Evolutionary conservation across 2,113 vertebrate genomes (phyloP), one percentile per base, ranked within the genome.

Genomic region (Thunnus thynnus): DNA sequence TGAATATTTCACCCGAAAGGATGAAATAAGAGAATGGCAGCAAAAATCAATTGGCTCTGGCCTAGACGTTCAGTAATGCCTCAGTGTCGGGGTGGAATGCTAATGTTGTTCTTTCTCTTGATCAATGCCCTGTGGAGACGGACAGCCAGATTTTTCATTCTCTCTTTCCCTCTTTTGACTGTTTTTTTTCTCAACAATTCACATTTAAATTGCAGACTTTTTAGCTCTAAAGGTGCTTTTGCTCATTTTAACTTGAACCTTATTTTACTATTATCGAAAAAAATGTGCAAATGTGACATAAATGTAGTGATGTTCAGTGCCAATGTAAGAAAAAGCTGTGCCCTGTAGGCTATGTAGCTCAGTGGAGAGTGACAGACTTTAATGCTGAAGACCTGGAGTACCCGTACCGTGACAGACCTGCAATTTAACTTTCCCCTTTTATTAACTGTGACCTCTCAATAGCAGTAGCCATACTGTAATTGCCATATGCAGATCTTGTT

Each of bases 31-130:
- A 86, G 80, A 81, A 84, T 30, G 57, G 64, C 30, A 60, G 63
- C 14, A 66, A 27, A 84, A 90, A 82, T 90, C 85, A 87, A 86
- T 91, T 72, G 71, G 81, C 64, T 80, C 47, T 57, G 71, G 54
- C 50, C 89, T 14, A 78, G 82, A 82, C 12, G 6, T 47, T 63
- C 47, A 64, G 50, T 79, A 68, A 80, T 57, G 75, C 66, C 72
- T 85, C 58, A 4, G 74, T 20, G 75, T 81, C 7, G n/a, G 36
- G 16, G 65, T 20, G 64, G 80, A 91, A 89, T 90, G 80, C 80
- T 91, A 85, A 92, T 90, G 76, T 55, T 66, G 32, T 61, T 75
- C 78, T 30, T 18, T 57, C 76, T 83, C 84, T 73, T 78, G 69
- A 87, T 89, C 84, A 67, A 56, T 67, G 83, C 56, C 58, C 68